phyloP scores from a whole-genome alignment of 2,113 vertebrate species.

The Butorides virescens region DNA sequence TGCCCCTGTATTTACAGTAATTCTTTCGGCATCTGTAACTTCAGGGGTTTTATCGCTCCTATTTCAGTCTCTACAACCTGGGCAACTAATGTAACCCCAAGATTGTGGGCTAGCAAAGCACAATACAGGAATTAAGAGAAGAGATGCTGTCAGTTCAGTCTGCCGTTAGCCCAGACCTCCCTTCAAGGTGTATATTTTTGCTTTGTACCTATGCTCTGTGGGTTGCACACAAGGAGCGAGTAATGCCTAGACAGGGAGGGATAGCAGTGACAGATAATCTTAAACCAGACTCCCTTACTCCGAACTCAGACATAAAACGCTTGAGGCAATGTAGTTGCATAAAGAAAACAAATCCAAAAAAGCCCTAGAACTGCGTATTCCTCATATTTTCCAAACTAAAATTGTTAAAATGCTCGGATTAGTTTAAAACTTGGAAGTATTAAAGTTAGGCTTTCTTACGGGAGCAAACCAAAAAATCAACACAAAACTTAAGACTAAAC shows the following conservation, averaged over 20 bases:
- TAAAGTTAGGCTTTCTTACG: neutral
- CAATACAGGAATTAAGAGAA: neutral
- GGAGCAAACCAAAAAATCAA: neutral
- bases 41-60: neutral
- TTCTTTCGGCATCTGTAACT: conserved; percentile 25
- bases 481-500: neutral
- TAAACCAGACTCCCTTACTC: neutral
- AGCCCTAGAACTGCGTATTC: neutral
- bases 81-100: neutral
- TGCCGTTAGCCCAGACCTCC: neutral
- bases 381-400: conserved; percentile 40
- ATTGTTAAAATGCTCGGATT: neutral
- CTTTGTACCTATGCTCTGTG: neutral
- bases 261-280: neutral
- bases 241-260: neutral
- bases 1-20: conserved; percentile 1
- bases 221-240: neutral
- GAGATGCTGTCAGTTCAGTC: neutral
- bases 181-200: neutral
- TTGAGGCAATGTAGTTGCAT: neutral
- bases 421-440: neutral
- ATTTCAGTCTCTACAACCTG: neutral
- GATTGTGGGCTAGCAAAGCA: neutral
- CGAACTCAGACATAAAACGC: neutral
- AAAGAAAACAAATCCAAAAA: neutral